Conservation (phyloP, 2,888 invertebrate genomes). For the Andrena trimmerana region DNA sequence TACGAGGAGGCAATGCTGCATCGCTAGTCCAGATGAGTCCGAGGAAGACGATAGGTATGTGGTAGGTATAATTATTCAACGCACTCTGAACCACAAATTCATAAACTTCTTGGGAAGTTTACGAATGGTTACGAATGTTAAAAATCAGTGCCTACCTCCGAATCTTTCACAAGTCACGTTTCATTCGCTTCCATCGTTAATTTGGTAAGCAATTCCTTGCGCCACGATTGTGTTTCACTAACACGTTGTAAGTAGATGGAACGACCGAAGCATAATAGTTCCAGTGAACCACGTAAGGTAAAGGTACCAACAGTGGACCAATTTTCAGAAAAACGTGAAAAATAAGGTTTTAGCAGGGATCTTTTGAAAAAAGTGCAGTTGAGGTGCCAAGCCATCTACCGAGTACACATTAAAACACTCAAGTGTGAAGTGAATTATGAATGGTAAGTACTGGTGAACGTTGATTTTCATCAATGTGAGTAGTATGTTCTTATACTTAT, state of each 20-base stretch:
- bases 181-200: no score
- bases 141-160: no score
- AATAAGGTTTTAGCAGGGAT: neutral
- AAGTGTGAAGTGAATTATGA: neutral
- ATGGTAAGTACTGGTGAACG: neutral
- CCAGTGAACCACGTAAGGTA: neutral
- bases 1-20: neutral
- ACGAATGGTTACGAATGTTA: no score
- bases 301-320: slow-evolving; percentile 2
- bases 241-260: no score
- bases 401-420: neutral
- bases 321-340: neutral
- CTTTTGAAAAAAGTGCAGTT: neutral
- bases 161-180: no score
- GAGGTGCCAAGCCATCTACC: neutral
- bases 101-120: no score
- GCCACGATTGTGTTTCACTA: no score
- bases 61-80: neutral
- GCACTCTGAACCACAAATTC: neutral
- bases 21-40: neutral
- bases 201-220: no score
- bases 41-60: neutral
- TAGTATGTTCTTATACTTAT: neutral
- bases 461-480: neutral
- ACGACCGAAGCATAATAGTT: no score